Base-by-base conservation (phyloP, 2,888 invertebrate genomes). In the Andrena marginata region DNA sequence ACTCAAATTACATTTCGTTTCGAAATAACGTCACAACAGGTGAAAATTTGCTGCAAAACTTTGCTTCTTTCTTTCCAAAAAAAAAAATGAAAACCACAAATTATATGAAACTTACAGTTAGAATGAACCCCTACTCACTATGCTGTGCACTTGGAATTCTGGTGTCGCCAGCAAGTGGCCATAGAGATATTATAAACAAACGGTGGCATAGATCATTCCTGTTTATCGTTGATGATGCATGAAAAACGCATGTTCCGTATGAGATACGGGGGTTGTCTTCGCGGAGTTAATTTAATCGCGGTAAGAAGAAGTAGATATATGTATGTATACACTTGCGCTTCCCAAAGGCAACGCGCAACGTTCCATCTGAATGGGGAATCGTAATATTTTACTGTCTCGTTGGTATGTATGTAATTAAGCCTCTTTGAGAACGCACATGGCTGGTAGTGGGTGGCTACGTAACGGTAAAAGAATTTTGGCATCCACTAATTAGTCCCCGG, bases 401-500 rank as follows among this genome's bases (percentile, higher is more conserved):
- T 67, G 73, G 79, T 65, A 74, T 60, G 73, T 65, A 26, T 67
- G 71, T 73, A 75, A 82, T 82, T 75, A 75, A 31, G 42, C 65
- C 1, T 26, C 35, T 74, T n/a, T 16, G 8, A 20, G 65, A 20
- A 31, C 60, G 26, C 54, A 60, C 67, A 56, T 35, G 74, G 62
- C 20, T 54, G 74, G 64, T 72, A 63, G 70, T 56, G 65, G 67
- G 70, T 62, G 74, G 42, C 67, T 78, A 54, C 20, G 60, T 73
- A 71, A 78, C 78, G 64, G 77, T 84, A 49, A 68, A 42, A 64
- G 59, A 76, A 82, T 86, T 86, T 78, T 65, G 77, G 71, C 60
- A 63, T 62, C 42, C 77, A 75, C 29, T 78, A 87, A 87, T 87
- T 87, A 88, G 77, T 31, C 54, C 48, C 76, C 26, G 23, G 69